Evolutionary conservation across 2,888 invertebrate genomes (phyloP).

Genomic region (Oxyteleia sp.): DNA sequence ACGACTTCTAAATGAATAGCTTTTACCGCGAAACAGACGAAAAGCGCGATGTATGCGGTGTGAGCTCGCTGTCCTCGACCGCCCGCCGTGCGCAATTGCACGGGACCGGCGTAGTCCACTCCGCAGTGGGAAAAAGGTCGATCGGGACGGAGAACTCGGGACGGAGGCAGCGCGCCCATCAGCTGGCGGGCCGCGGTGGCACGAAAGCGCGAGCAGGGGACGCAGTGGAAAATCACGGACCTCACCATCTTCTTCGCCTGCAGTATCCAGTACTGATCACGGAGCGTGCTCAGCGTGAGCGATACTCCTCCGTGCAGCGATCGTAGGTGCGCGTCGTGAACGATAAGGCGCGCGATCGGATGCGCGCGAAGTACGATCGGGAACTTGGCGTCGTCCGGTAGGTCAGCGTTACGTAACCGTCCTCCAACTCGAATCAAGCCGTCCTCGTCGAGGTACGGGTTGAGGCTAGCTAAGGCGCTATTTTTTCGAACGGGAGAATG

Average conservation of each 20-base stretch:
- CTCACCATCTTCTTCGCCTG: conserved; percentile 23
- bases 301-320: conserved; percentile 52
- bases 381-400: conserved; percentile 50
- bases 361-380: conserved; percentile 48
- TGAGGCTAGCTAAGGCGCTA: neutral
- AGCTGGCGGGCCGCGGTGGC: neutral
- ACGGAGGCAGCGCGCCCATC: neutral
- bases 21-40: conserved; percentile 42
- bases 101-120: conserved; percentile 68
- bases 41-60: too few relatives aligned
- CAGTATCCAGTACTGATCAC: conserved; percentile 40
- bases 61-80: conserved; percentile 45
- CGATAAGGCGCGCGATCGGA: conserved; percentile 13
- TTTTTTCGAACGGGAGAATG: neutral
- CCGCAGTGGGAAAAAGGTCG: conserved; percentile 45
- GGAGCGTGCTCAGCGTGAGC: conserved; percentile 42
- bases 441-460: conserved; percentile 55
- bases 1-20: too few relatives aligned
- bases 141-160: neutral
- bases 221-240: conserved; percentile 41
- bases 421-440: conserved; percentile 72
- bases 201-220: conserved; percentile 20
- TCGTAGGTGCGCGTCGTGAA: conserved; percentile 33
- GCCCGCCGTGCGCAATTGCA: too few relatives aligned
- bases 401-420: conserved; percentile 55